Base-by-base conservation (phyloP, 2,113 vertebrate genomes). In the Scophthalmus maximus region DNA sequence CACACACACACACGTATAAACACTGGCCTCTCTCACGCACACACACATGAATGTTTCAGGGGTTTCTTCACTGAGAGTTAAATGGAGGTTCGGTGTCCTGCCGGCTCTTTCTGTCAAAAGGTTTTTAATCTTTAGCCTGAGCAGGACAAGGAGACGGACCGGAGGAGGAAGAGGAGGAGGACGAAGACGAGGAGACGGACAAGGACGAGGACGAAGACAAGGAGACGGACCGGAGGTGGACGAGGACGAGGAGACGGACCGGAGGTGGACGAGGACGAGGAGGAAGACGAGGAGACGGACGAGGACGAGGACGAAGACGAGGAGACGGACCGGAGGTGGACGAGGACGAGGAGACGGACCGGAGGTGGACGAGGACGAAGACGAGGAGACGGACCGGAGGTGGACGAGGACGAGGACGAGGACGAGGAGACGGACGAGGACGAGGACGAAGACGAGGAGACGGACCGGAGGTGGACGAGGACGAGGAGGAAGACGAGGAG, bases 1-100 rank as follows among this genome's bases (percentile, higher is more conserved):
- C 18, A 46, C 42, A 3, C 4, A 5, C 20, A 30, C n/a, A n/a
- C n/a, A n/a, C n/a, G n/a, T n/a, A n/a, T n/a, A n/a, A n/a, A n/a
- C n/a, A n/a, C n/a, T n/a, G n/a, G 44, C 5, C 17, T 8, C 23
- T 50, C 17, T 34, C 32, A 49, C 22, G 27, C 34, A 46, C 59
- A 66, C 18, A 65, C 66, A 53, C 55, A 78, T 69, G 0, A 40
- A 74, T 30, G 65, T 51, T 75, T 46, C 18, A 42, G 11, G 40
- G 40, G 40, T 18, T 42, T 42, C 11, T 42, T n/a, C n/a, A 42
- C 6, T 17, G 40, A 6, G 15, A 17, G 40, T 42, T 42, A 42
- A 46, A n/a, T 18, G 42, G 42, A 46, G 42, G 42, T 20, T 46
- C 7, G 42, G 18, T 6, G 2, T 46, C 42, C 17, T 1, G 42